These are phyloP conservation scores for Candoia aspera DNA, from an alignment of 2,113 vertebrate species.

Conservation along the genomic window DNA sequence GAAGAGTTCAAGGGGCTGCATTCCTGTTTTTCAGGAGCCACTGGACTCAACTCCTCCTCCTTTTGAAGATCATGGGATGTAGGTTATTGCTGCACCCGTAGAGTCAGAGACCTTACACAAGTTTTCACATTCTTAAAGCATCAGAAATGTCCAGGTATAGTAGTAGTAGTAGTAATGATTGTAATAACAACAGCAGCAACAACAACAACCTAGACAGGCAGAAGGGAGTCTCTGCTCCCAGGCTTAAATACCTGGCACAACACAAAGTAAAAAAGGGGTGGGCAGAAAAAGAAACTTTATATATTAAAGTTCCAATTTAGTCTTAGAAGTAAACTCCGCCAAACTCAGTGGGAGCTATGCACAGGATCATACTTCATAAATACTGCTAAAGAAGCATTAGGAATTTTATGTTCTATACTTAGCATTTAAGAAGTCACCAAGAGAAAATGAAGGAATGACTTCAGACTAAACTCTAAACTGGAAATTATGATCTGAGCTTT, in stretches of 20 bases:
- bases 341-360: background rate
- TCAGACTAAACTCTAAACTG: conserved; percentile 52
- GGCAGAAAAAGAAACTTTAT: background rate
- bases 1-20: background rate
- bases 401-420: background rate
- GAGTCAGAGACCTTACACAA: background rate
- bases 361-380: background rate
- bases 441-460: conserved; percentile 64
- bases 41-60: background rate
- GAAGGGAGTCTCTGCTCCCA: background rate
- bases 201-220: background rate
- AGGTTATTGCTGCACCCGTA: background rate
- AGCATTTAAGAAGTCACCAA: conserved; percentile 61
- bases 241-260: background rate
- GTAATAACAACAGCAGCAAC: background rate
- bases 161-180: background rate
- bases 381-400: background rate
- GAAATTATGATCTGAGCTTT: conserved; percentile 59
- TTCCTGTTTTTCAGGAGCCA: background rate
- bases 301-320: background rate
- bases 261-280: background rate
- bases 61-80: background rate
- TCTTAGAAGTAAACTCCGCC: background rate
- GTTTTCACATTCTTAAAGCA: background rate
- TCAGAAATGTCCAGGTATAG: background rate